phyloP scores from a whole-genome alignment of 30 jellyfish, hydroid and myxozoan species.

The Turritopsis dohrnii region DNA sequence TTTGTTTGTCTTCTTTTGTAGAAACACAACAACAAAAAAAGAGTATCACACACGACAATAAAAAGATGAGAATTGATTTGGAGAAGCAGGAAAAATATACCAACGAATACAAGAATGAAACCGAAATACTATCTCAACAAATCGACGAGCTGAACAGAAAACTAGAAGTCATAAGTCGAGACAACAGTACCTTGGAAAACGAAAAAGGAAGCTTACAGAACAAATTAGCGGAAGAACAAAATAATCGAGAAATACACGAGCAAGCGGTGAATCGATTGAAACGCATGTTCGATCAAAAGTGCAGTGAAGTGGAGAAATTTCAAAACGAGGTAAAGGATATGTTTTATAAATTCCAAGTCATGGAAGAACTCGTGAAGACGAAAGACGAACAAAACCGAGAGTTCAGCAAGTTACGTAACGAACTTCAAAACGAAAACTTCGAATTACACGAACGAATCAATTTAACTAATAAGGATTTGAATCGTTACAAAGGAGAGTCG shows the following conservation, averaged over 20 bases:
- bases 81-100: not conserved
- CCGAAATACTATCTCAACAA: not conserved
- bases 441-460: not conserved
- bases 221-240: not conserved
- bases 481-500: conserved; percentile 26
- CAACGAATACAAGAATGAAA: not conserved
- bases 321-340: not conserved
- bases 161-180: not conserved
- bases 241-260: not conserved
- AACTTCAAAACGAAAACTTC: not conserved
- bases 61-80: not conserved
- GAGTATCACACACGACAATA: not conserved
- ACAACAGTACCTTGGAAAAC: not conserved
- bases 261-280: not conserved
- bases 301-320: not conserved
- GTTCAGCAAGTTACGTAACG: not conserved
- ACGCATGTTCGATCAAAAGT: not conserved
- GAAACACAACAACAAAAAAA: not conserved
- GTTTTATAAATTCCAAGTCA: not conserved
- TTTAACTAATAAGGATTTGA: not conserved
- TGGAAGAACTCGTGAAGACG: not conserved
- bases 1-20: not conserved
- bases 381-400: not conserved
- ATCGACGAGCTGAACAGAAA: not conserved
- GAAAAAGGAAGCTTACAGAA: not conserved